These are phyloP conservation scores for Kryptolebias ocellatus DNA, from an alignment of 2,797 vertebrate species.

Conservation along the genomic window DNA sequence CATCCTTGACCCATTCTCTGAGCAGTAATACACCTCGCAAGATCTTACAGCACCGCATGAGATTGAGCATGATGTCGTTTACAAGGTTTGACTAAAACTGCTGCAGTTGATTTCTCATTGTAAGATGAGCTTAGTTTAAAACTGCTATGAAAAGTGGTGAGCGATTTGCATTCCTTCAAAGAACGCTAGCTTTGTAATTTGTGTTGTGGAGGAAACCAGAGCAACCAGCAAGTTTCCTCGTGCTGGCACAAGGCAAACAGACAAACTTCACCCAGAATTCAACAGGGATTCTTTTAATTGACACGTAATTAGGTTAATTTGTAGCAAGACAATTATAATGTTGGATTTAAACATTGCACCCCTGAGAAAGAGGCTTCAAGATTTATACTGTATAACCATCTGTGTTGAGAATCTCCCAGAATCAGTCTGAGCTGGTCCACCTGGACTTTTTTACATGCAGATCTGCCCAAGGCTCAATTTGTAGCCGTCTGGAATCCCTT, in stretches of 20 bases:
- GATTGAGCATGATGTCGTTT: too few relatives aligned
- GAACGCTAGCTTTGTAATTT: too few relatives aligned
- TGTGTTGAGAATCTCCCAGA: conserved; percentile 19
- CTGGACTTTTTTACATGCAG: conserved; percentile 36
- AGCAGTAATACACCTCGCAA: too few relatives aligned
- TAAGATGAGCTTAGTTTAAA: too few relatives aligned
- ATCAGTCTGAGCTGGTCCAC: conserved; percentile 26
- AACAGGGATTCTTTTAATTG: neutral
- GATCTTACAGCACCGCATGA: too few relatives aligned
- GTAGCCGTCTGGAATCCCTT: conserved; percentile 37
- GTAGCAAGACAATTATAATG: neutral
- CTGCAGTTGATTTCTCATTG: too few relatives aligned
- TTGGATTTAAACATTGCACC: neutral
- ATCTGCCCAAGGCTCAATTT: conserved; percentile 35
- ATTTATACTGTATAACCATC: conserved; percentile 3
- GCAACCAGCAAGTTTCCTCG: too few relatives aligned
- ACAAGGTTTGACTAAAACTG: too few relatives aligned
- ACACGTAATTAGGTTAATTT: neutral
- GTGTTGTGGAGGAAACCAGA: neutral
- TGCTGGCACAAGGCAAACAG: too few relatives aligned
- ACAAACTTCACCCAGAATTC: neutral
- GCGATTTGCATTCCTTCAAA: too few relatives aligned
- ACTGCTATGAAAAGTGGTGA: too few relatives aligned
- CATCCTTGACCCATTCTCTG: too few relatives aligned
- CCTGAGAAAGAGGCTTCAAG: conserved; percentile 14